phyloP scores from a whole-genome alignment of 64 coral and sea anemone genomes.

The Cladopsammia gracilis region DNA sequence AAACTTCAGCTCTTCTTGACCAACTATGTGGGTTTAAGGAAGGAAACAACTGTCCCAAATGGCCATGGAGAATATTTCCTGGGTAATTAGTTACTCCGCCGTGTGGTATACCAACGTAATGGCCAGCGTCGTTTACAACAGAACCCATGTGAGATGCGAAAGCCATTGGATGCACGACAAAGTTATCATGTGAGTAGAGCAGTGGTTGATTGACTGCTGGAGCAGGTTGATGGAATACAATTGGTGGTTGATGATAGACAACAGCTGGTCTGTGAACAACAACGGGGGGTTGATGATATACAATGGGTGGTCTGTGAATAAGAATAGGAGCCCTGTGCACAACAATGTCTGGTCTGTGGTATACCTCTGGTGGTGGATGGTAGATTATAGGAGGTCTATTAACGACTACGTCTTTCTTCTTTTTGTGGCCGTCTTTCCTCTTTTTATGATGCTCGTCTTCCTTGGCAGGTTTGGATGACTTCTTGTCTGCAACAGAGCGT shows the following conservation, averaged over 20 bases:
- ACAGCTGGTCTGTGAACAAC: constrained; percentile 97
- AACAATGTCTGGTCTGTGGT: constrained; percentile 97
- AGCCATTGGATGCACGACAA: constrained; percentile 88
- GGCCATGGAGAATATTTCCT: background rate
- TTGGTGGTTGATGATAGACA: constrained; percentile 97
- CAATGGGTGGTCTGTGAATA: constrained; percentile 98
- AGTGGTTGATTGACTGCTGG: constrained; percentile 97
- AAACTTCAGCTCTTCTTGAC: constrained; percentile 25
- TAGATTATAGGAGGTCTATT: constrained; percentile 98
- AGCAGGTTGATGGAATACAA: constrained; percentile 96
- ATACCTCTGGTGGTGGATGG: constrained; percentile 98
- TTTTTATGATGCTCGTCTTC: constrained; percentile 42
- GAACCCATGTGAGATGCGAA: constrained; percentile 89
- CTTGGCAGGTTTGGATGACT: background rate
- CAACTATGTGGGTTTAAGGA: background rate
- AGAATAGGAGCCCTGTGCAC: constrained; percentile 97
- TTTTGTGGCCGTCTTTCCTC: constrained; percentile 68
- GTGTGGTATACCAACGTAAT: constrained; percentile 89
- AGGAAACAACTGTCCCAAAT: constrained; percentile 24
- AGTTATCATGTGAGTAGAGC: constrained; percentile 93
- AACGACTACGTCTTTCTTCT: constrained; percentile 99
- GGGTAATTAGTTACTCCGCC: constrained; percentile 90
- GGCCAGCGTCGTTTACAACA: constrained; percentile 91
- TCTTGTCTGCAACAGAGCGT: constrained; percentile 84
- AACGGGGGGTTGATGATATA: constrained; percentile 96